Conservation (phyloP, 2,113 vertebrate species). For the Pardalotus punctatus region DNA sequence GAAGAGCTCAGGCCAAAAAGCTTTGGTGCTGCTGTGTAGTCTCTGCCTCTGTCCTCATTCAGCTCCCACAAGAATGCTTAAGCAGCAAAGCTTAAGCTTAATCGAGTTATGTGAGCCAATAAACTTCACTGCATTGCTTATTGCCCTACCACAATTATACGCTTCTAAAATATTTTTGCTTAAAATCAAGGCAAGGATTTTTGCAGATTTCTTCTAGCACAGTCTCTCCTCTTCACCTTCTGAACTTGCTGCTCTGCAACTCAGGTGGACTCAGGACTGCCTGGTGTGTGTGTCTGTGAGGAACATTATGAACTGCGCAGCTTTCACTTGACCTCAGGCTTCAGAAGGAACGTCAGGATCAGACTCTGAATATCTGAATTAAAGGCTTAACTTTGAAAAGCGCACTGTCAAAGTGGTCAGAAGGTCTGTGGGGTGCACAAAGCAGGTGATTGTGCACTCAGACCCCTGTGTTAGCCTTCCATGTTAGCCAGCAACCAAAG, state of each 20-base stretch:
- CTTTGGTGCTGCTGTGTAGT: background rate
- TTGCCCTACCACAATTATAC: background rate
- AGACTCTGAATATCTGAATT: background rate
- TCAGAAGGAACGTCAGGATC: background rate
- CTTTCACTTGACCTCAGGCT: background rate
- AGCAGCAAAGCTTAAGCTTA: background rate
- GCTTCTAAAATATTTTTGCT: background rate
- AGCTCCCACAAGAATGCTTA: background rate
- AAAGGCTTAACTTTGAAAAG: conserved; percentile 1
- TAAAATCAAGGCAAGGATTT: background rate
- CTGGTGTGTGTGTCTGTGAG: background rate
- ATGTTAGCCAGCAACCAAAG: background rate
- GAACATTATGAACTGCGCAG: background rate
- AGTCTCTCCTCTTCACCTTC: background rate
- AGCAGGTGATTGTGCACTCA: background rate
- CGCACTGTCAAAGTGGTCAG: fast-evolving
- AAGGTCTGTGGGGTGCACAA: background rate
- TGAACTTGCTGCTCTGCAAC: background rate
- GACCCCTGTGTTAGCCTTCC: background rate
- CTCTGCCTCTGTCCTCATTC: background rate
- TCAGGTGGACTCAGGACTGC: background rate
- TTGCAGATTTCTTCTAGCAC: background rate
- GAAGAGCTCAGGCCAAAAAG: background rate
- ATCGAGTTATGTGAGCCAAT: background rate
- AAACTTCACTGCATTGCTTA: background rate